phyloP scores from a whole-genome alignment of 2,113 vertebrate species.

The Amblyopsis rosae region DNA sequence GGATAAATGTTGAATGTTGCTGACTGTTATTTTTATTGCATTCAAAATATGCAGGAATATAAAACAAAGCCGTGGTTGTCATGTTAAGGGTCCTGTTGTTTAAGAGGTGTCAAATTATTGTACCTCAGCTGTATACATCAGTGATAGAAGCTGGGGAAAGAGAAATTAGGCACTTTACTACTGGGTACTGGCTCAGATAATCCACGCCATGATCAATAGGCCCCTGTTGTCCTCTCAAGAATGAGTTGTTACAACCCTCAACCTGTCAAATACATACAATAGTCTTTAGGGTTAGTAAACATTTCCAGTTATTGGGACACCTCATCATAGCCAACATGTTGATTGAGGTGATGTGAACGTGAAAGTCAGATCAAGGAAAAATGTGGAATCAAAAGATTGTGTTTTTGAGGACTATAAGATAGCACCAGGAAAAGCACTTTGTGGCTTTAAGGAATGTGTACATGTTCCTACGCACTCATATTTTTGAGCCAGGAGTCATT shows the following conservation, averaged over 20 bases:
- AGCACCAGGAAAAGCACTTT: constrained; percentile 44
- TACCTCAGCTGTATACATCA: constrained; percentile 84
- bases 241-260: constrained; percentile 39
- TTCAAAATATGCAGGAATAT: constrained; percentile 73
- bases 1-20: constrained; percentile 81
- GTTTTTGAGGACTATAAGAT: constrained; percentile 61
- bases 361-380: constrained; percentile 11
- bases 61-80: constrained; percentile 85
- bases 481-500: constrained; percentile 48
- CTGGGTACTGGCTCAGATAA: constrained; percentile 73
- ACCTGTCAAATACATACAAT: constrained; percentile 21
- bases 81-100: constrained; percentile 77
- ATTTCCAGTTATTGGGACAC: constrained; percentile 39
- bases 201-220: constrained; percentile 56
- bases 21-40: constrained; percentile 83
- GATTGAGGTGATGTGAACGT: constrained; percentile 22
- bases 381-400: constrained; percentile 32
- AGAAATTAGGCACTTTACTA: constrained; percentile 69
- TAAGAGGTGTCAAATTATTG: constrained; percentile 86
- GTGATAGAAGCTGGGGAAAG: constrained; percentile 67
- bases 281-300: constrained; percentile 56
- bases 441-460: constrained; percentile 43
- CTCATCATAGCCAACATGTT: constrained; percentile 36
- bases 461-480: constrained; percentile 37
- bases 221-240: constrained; percentile 48